These are phyloP conservation scores for Erannis defoliaria DNA, from an alignment of 2,888 invertebrate species.

Conservation along the genomic window DNA sequence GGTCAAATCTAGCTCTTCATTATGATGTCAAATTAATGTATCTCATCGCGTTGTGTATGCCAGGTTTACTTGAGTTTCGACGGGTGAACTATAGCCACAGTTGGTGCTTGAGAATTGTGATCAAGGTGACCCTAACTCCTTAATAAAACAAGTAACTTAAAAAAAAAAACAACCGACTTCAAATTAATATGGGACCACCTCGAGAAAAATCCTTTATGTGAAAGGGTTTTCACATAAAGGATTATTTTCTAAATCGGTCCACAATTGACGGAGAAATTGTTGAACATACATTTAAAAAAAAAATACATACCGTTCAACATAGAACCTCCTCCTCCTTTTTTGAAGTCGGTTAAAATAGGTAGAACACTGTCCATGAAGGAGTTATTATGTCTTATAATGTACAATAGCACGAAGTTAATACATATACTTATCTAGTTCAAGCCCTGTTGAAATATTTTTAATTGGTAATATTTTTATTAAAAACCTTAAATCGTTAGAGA, in stretches of 20 bases:
- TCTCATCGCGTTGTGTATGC: slow-evolving; percentile 64
- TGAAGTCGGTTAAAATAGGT: slow-evolving; percentile 42
- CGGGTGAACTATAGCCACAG: slow-evolving; percentile 53
- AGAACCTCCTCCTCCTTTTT: too few relatives aligned
- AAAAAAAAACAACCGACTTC: too few relatives aligned
- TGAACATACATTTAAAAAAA: too few relatives aligned
- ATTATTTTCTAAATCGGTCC: too few relatives aligned
- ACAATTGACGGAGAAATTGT: too few relatives aligned
- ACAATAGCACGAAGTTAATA: slow-evolving; percentile 7
- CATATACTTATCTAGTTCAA: too few relatives aligned
- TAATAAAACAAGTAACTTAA: slow-evolving; percentile 38
- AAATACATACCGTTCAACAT: too few relatives aligned
- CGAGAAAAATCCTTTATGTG: too few relatives aligned
- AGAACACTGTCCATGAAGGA: slow-evolving; percentile 11
- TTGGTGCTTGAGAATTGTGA: slow-evolving; percentile 76
- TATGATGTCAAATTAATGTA: slow-evolving; percentile 44
- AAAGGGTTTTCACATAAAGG: too few relatives aligned
- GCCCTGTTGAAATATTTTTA: too few relatives aligned
- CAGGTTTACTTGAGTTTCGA: slow-evolving; percentile 53
- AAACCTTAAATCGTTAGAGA: not conserved
- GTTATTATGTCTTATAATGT: not conserved
- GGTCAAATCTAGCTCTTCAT: slow-evolving; percentile 9
- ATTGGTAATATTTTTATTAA: too few relatives aligned
- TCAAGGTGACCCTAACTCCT: slow-evolving; percentile 71
- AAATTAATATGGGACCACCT: too few relatives aligned